A percentile compares a stretch with the other conserved stretches of the same genome.
Evolutionary conservation across 2,888 invertebrate genomes (phyloP).

Genomic region (Ellobium chinense): DNA sequence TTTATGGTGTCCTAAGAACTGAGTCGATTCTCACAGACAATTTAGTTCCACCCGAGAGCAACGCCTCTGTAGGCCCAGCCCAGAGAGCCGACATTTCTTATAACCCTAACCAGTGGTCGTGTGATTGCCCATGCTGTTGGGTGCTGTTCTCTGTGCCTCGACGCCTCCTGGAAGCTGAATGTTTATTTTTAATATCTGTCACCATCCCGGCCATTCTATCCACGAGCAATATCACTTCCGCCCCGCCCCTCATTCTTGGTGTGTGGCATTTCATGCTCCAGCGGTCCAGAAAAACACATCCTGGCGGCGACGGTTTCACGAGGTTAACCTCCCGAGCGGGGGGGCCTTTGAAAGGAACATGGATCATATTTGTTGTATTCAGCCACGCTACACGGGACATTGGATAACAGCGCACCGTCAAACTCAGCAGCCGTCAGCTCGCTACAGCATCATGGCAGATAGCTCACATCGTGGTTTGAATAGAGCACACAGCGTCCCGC

Average conservation of each 20-base stretch:
- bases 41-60: too few relatives aligned
- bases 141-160: background rate
- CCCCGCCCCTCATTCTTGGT: background rate
- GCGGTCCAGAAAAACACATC: background rate
- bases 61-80: too few relatives aligned
- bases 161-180: background rate
- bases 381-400: too few relatives aligned
- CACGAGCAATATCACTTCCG: background rate
- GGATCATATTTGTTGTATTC: background rate
- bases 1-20: too few relatives aligned
- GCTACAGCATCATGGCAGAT: too few relatives aligned
- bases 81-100: too few relatives aligned
- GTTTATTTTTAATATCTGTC: slow-evolving; percentile 11
- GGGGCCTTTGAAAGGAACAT: background rate
- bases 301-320: background rate
- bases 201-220: background rate
- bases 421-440: too few relatives aligned
- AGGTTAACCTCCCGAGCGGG: background rate
- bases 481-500: too few relatives aligned
- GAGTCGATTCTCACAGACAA: too few relatives aligned
- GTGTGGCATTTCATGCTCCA: slow-evolving; percentile 8
- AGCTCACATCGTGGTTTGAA: too few relatives aligned
- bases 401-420: too few relatives aligned
- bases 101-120: background rate
- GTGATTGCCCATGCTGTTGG: background rate